A percentile compares a stretch with the other conserved stretches of the same genome.
phyloP scores from a whole-genome alignment of 2,888 invertebrate genomes.

The Dicyrtoma fusca region DNA sequence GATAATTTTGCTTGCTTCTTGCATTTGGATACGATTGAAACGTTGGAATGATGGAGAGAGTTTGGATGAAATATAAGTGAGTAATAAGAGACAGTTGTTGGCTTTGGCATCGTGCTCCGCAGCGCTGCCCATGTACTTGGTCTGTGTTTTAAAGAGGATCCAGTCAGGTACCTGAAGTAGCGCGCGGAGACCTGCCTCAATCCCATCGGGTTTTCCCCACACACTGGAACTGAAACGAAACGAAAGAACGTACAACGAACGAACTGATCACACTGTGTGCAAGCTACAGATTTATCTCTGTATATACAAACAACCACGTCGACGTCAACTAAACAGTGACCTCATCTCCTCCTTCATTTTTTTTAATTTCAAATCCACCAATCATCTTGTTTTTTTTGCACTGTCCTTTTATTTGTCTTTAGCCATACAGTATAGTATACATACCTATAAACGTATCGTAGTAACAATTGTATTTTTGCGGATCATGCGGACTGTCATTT shows the following conservation, averaged over 20 bases:
- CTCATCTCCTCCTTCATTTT: too few relatives aligned
- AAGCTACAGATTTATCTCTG: constrained; percentile 14
- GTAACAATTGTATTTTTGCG: too few relatives aligned
- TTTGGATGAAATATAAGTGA: constrained; percentile 5
- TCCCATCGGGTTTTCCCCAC: constrained; percentile 29
- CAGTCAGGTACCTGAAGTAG: constrained; percentile 99
- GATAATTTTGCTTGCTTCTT: neutral
- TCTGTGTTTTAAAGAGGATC: constrained; percentile 65
- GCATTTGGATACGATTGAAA: neutral
- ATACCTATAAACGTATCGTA: too few relatives aligned
- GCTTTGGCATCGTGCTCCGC: constrained; percentile 42
- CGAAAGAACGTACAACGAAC: too few relatives aligned
- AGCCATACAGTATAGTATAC: too few relatives aligned
- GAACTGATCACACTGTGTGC: constrained; percentile 57
- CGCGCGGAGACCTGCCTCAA: constrained; percentile 75
- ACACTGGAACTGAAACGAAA: too few relatives aligned
- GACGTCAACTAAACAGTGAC: neutral
- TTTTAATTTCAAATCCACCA: too few relatives aligned
- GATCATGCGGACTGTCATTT: too few relatives aligned
- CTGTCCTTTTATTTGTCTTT: too few relatives aligned
- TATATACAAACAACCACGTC: neutral
- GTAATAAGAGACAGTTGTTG: neutral
- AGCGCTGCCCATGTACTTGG: constrained; percentile 70
- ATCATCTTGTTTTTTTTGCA: too few relatives aligned
- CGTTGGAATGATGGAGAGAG: neutral